Percentiles rank a stretch among this genome's conserved stretches.
Evolutionary conservation across 2,888 invertebrate species (phyloP).

Genomic region (Polylopha cassiicola): DNA sequence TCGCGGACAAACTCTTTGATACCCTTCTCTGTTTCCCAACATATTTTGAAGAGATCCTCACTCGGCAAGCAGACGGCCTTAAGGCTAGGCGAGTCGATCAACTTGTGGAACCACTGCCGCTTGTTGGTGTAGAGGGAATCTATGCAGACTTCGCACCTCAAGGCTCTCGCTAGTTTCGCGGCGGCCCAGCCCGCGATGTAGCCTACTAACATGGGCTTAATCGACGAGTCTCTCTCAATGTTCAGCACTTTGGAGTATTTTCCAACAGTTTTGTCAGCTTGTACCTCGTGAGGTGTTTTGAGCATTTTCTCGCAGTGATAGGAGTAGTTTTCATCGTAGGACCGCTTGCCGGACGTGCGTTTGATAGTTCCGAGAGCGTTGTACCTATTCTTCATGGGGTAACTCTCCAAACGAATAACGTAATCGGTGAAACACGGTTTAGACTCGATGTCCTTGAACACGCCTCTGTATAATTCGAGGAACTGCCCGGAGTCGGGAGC

Average conservation of each 20-base stretch:
- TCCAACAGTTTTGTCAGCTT: background rate
- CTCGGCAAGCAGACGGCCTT: slow-evolving; percentile 12
- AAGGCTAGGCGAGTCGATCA: slow-evolving; percentile 1
- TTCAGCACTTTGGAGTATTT: slow-evolving; percentile 3
- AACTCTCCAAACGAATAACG: background rate
- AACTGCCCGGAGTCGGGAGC: background rate
- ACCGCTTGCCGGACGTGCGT: slow-evolving; percentile 4
- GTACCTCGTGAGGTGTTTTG: background rate
- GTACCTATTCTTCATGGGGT: background rate
- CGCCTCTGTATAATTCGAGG: background rate
- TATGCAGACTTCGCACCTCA: slow-evolving; percentile 16
- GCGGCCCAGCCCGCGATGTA: slow-evolving; percentile 15
- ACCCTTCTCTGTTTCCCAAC: no score
- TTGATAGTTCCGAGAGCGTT: background rate
- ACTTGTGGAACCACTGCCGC: slow-evolving; percentile 14
- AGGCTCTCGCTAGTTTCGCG: slow-evolving; percentile 3
- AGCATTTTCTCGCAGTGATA: background rate
- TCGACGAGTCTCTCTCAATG: background rate
- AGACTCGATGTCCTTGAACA: background rate
- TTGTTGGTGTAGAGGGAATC: slow-evolving; percentile 4
- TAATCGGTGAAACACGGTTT: background rate
- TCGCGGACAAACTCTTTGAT: no score
- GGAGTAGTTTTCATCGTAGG: slow-evolving; percentile 7
- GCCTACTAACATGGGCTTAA: slow-evolving; percentile 9
- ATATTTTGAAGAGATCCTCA: slow-evolving; percentile 15